These are phyloP conservation scores for Tryphoninae sp. DNA, from an alignment of 2,888 invertebrate genomes.

Conservation along the genomic window DNA sequence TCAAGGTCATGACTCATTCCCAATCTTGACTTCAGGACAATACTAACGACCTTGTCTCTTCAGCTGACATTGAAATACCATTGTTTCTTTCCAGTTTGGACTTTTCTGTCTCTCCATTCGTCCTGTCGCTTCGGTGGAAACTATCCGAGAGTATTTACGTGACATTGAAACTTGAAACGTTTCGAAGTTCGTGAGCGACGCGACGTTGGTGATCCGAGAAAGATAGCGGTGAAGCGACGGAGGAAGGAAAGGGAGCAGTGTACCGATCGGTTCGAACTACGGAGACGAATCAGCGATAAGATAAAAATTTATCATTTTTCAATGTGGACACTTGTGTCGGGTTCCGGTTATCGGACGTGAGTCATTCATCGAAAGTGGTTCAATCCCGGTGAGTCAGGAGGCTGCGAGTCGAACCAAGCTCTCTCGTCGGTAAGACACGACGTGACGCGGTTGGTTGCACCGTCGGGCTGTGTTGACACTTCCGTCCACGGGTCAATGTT, in stretches of 20 bases:
- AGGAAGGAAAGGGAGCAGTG: background rate
- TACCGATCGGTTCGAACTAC: constrained; percentile 1
- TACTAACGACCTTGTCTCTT: too few relatives aligned
- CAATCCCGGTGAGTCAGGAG: constrained; percentile 12
- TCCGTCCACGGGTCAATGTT: constrained; percentile 51
- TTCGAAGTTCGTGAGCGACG: background rate
- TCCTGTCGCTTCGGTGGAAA: background rate
- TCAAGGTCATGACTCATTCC: too few relatives aligned
- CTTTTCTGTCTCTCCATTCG: too few relatives aligned
- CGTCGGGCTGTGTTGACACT: constrained; percentile 44
- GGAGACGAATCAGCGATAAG: constrained; percentile 41
- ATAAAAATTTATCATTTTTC: constrained; percentile 45
- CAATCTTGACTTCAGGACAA: too few relatives aligned
- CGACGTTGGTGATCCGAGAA: background rate
- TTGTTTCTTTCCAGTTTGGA: too few relatives aligned
- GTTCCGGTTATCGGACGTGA: constrained; percentile 7
- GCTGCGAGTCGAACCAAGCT: background rate
- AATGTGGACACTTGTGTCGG: constrained; percentile 15
- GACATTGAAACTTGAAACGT: background rate
- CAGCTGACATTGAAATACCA: too few relatives aligned
- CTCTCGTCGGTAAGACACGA: constrained; percentile 30
- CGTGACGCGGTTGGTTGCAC: constrained; percentile 6
- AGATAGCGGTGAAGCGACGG: too few relatives aligned
- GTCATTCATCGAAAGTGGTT: constrained; percentile 43
- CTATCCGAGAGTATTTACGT: background rate